Evolutionary conservation across 2,113 vertebrate genomes (phyloP).

Genomic region (Cyphomyrus discorhynchus): DNA sequence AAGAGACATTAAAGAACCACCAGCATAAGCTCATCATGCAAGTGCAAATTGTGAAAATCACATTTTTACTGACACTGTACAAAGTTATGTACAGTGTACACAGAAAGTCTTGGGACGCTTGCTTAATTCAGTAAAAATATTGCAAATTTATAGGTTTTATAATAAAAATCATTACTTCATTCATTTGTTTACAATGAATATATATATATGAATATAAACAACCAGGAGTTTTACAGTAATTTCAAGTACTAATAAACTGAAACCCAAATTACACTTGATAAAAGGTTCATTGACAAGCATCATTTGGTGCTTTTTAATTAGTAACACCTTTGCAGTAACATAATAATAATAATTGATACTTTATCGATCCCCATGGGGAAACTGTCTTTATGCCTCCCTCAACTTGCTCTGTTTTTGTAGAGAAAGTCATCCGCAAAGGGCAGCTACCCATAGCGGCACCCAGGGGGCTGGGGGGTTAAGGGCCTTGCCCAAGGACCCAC

Average conservation of each 20-base stretch:
- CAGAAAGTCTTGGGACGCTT: not conserved
- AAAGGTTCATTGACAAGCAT: not conserved
- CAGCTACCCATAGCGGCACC: no score
- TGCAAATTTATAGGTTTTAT: not conserved
- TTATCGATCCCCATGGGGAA: no score
- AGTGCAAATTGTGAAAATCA: not conserved
- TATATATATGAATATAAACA: not conserved
- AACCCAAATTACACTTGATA: not conserved
- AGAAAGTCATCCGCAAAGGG: no score
- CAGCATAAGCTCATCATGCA: not conserved
- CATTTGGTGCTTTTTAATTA: not conserved
- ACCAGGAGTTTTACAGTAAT: not conserved
- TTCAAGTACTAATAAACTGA: not conserved
- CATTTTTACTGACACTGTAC: not conserved
- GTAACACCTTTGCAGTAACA: not conserved
- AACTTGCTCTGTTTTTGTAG: no score
- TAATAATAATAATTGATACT: not conserved
- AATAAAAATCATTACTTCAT: not conserved
- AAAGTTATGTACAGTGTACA: not conserved
- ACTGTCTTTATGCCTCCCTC: no score
- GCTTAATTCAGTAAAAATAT: not conserved
- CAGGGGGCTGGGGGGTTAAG: no score
- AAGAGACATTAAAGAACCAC: not conserved
- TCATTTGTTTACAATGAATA: not conserved
- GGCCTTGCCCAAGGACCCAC: no score